phyloP scores from a whole-genome alignment of 2,113 vertebrate species.

The Todiramphus chloris region DNA sequence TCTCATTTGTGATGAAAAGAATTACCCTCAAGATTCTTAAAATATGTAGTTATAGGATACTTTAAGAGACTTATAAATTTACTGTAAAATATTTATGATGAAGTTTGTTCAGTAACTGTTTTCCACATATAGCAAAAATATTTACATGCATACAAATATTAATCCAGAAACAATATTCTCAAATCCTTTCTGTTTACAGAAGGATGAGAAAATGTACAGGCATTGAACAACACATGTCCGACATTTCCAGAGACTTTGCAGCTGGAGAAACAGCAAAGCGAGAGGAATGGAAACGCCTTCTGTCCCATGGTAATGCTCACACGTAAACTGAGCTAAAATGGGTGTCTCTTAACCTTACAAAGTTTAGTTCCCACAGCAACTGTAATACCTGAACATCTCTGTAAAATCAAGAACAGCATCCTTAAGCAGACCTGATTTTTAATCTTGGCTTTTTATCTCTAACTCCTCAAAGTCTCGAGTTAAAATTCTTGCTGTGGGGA shows the following conservation, averaged over 20 bases:
- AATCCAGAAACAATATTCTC: not conserved
- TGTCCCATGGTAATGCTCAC: not conserved
- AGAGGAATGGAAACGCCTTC: fast-evolving
- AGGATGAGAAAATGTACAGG: not conserved
- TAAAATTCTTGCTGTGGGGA: fast-evolving
- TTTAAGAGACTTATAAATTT: not conserved
- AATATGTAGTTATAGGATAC: not conserved
- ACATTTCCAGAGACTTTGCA: not conserved
- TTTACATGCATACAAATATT: not conserved
- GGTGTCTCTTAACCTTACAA: too few relatives aligned
- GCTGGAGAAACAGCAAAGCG: not conserved
- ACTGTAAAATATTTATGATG: not conserved
- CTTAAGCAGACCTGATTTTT: not conserved
- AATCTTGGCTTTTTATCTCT: not conserved
- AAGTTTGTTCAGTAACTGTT: not conserved
- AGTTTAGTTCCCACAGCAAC: not conserved
- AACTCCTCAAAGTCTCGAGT: not conserved
- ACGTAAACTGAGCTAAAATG: not conserved
- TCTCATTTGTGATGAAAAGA: not conserved
- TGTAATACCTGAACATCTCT: not conserved
- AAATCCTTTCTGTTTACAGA: not conserved
- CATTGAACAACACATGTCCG: not conserved
- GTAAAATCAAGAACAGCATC: not conserved
- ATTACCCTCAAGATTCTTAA: not conserved
- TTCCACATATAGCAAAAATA: not conserved